Evolutionary conservation across 2,888 invertebrate species (phyloP), one percentile per base, ranked within the genome.

Genomic region (Koerneria pararmatus): DNA sequence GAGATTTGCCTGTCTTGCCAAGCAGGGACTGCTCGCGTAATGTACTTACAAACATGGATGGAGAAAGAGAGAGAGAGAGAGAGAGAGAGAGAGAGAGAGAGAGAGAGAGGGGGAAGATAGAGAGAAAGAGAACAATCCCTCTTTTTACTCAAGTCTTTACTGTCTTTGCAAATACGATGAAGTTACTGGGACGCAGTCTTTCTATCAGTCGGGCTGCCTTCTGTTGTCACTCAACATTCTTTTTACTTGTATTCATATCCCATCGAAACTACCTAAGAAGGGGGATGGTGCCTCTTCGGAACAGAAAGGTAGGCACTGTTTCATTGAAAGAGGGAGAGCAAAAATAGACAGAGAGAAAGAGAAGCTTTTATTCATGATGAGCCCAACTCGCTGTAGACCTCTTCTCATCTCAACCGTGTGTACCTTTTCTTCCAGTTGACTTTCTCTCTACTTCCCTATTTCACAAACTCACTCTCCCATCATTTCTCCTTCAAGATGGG

Each of bases 151-250:
- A 8, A 41, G 22, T 31, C 54, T 54, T 57, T 11, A 34, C 34
- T 37, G 35, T 37, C 37, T 37, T 57, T 37, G 24, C 35, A 27
- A 57, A 57, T 57, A 57, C 57, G 57, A 57, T 57, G 57, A 57
- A 57, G 57, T 57, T 57, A 57, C 37, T 34, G 35, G 57, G 22
- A 31, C 29, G 24, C 31, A 56, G 54, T 29, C 22, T 4, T 22
- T 2, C n/a, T n/a, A n/a, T n/a, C n/a, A 22, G 35, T 27, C 34
- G 27, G 35, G 57, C 32, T 34, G 31, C 56, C 56, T 56, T 56
- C 54, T 15, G 4, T 31, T n/a, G 31, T 2, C n/a, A 22, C 6
- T 5, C 53, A 15, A 24, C 19, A 15, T 34, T 56, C 56, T 34
- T 27, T 31, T n/a, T 31, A 22, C 27, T 34, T 56, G 32, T 31